Evolutionary conservation across 2,797 vertebrate genomes (phyloP).

Genomic region (Lates japonicus): DNA sequence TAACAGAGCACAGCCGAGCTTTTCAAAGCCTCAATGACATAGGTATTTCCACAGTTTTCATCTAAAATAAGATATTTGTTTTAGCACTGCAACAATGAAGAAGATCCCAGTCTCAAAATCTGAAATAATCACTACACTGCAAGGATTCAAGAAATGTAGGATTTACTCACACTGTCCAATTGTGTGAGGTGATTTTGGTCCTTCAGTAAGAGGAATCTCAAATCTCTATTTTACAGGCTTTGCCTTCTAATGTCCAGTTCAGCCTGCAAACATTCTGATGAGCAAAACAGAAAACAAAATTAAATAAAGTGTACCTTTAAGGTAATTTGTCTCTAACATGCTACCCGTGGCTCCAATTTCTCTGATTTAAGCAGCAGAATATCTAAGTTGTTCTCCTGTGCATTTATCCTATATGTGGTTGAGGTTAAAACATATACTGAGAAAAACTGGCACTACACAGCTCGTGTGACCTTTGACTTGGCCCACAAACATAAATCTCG

Average conservation of each 20-base stretch:
- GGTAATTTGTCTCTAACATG: background rate
- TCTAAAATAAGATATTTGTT: background rate
- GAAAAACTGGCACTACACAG: background rate
- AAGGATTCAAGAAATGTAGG: background rate
- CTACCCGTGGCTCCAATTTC: background rate
- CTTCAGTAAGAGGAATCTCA: background rate
- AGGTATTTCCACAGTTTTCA: background rate
- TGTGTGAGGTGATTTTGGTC: background rate
- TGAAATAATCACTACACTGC: background rate
- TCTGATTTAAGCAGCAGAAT: background rate
- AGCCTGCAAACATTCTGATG: background rate
- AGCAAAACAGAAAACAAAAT: background rate
- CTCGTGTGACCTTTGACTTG: constrained; percentile 49
- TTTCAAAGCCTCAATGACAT: background rate
- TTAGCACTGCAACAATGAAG: background rate
- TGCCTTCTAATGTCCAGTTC: background rate
- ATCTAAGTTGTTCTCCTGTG: background rate
- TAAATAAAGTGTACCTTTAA: background rate
- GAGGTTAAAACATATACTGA: constrained; percentile 21
- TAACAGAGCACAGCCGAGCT: background rate
- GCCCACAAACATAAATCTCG: constrained; percentile 45
- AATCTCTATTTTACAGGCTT: background rate
- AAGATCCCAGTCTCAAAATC: background rate
- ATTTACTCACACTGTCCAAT: background rate
- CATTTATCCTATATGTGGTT: constrained; percentile 13